Evolutionary conservation across 2,888 invertebrate genomes (phyloP).

Genomic region (Lapara coniferarum): DNA sequence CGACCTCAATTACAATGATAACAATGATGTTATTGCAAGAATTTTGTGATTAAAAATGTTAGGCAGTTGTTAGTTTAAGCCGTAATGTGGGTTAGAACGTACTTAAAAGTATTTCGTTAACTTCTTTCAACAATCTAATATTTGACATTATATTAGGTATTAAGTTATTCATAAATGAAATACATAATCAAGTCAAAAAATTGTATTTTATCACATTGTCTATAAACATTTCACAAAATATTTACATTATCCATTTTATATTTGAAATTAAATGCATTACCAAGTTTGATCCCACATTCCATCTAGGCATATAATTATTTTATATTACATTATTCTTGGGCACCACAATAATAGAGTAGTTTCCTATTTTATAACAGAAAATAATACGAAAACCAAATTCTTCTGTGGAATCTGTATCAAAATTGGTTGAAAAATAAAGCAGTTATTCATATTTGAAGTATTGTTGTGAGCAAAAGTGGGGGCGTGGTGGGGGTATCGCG

Average conservation of each 20-base stretch:
- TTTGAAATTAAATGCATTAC: slow-evolving; percentile 69
- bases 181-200: slow-evolving; percentile 15
- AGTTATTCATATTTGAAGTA: too few relatives aligned
- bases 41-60: neutral
- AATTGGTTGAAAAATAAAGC: too few relatives aligned
- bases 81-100: neutral
- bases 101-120: neutral
- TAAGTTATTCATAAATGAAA: neutral
- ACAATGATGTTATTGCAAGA: slow-evolving; percentile 10
- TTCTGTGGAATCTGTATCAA: too few relatives aligned
- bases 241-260: slow-evolving; percentile 57
- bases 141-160: too few relatives aligned
- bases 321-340: neutral
- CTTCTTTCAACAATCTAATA: too few relatives aligned
- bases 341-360: too few relatives aligned
- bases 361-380: too few relatives aligned
- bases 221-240: slow-evolving; percentile 53
- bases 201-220: slow-evolving; percentile 58
- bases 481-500: too few relatives aligned
- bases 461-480: too few relatives aligned
- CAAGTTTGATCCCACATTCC: slow-evolving; percentile 51
- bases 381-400: too few relatives aligned
- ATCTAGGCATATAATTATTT: neutral
- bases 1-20: slow-evolving; percentile 30
- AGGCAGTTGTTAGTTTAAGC: neutral